A percentile compares a stretch with the other conserved stretches of the same genome.
Evolutionary conservation across 2,113 vertebrate genomes (phyloP).

Genomic region (Elephas maximus): DNA sequence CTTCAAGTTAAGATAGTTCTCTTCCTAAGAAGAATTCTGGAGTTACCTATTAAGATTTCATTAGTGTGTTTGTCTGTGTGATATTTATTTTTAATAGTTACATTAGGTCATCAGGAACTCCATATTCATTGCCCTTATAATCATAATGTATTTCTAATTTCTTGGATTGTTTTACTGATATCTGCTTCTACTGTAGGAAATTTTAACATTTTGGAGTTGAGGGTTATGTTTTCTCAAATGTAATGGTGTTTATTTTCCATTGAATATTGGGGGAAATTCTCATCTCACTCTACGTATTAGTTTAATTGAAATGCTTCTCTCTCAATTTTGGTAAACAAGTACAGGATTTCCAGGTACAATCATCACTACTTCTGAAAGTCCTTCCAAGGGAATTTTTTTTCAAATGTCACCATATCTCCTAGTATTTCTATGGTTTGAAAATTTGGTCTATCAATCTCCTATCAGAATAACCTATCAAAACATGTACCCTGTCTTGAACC

Average conservation of each 20-base stretch:
- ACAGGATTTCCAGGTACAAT: slow-evolving; percentile 5
- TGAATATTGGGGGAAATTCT: neutral
- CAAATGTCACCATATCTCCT: slow-evolving; percentile 31
- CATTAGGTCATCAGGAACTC: neutral
- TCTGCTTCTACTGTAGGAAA: neutral
- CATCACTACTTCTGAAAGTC: neutral
- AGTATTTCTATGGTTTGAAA: slow-evolving; percentile 32
- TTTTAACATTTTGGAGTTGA: neutral
- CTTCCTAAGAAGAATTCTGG: neutral
- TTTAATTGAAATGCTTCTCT: neutral
- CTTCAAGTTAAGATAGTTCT: neutral
- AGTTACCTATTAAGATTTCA: no score
- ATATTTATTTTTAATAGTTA: neutral
- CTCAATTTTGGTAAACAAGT: slow-evolving; percentile 11
- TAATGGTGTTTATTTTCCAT: neutral
- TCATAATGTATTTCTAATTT: neutral
- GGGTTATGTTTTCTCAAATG: neutral
- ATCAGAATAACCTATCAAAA: slow-evolving; percentile 65
- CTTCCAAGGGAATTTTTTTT: neutral
- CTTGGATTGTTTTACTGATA: neutral
- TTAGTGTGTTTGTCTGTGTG: neutral
- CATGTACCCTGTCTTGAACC: slow-evolving; percentile 66
- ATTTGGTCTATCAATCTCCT: slow-evolving; percentile 61
- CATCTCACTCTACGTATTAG: neutral
- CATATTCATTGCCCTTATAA: neutral